These are phyloP conservation scores for Pseudeuparius sepicola DNA, from an alignment of 2,888 invertebrate species.

Conservation along the genomic window DNA sequence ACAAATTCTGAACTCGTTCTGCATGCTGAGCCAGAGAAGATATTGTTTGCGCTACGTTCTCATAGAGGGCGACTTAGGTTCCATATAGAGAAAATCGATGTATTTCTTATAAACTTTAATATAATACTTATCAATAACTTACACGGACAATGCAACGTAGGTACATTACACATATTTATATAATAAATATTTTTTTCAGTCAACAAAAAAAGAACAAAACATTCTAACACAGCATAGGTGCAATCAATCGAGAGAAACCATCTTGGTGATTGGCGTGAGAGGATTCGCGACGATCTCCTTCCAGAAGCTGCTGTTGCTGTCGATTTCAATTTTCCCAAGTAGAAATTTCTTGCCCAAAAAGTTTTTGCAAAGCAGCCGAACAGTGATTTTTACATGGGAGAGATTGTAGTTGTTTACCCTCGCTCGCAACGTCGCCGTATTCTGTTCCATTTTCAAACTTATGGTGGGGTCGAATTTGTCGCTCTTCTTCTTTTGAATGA, in stretches of 20 bases:
- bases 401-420: conserved; percentile 53
- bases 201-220: no score
- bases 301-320: conserved; percentile 55
- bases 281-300: conserved; percentile 48
- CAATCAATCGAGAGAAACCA: conserved; percentile 52
- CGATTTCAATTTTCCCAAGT: conserved; percentile 56
- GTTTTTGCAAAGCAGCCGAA: conserved; percentile 56
- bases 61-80: no score
- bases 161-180: no score
- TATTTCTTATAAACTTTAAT: no score
- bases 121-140: no score
- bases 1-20: no score
- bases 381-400: conserved; percentile 52
- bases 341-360: conserved; percentile 59
- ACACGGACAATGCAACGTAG: no score
- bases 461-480: conserved; percentile 63
- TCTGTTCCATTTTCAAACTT: conserved; percentile 64
- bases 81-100: no score
- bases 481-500: conserved; percentile 54
- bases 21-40: no score
- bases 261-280: conserved; percentile 47
- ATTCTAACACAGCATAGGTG: no score
- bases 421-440: conserved; percentile 51
- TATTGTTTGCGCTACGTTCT: no score
- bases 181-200: no score